Evolutionary conservation across 2,113 vertebrate species (phyloP).

Genomic region (Cisticola juncidis): DNA sequence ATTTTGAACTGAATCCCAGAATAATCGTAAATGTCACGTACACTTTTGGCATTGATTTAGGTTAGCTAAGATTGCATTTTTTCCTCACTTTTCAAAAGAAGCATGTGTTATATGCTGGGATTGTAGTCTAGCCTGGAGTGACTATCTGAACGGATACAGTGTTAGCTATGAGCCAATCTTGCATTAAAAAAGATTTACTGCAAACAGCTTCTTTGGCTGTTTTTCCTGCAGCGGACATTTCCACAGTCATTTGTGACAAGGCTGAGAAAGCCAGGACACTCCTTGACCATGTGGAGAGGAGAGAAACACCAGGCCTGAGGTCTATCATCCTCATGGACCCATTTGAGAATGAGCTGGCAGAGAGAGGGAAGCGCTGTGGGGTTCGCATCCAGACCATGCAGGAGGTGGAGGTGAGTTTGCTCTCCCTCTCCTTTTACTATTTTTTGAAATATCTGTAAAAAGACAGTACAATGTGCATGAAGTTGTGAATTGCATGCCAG

Average conservation of each 20-base stretch:
- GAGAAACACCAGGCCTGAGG: constrained; percentile 82
- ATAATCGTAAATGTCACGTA: neutral
- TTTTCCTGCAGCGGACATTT: constrained; percentile 86
- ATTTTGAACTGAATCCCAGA: neutral
- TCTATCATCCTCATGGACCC: constrained; percentile 92
- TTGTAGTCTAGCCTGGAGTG: neutral
- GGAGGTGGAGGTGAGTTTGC: constrained; percentile 84
- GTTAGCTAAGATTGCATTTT: neutral
- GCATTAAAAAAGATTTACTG: neutral
- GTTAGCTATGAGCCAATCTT: neutral
- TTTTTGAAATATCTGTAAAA: neutral
- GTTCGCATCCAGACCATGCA: constrained; percentile 86
- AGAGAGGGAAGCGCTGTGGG: constrained; percentile 79
- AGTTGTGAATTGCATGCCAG: accelerated
- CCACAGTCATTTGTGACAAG: constrained; percentile 93
- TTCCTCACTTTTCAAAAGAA: neutral
- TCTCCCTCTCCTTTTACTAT: neutral
- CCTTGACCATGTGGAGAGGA: constrained; percentile 86
- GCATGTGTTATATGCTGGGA: neutral
- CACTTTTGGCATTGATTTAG: neutral
- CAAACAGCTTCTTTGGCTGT: neutral
- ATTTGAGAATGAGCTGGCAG: constrained; percentile 78
- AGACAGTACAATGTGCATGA: neutral
- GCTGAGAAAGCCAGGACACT: constrained; percentile 88
- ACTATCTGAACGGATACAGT: neutral